phyloP scores from a whole-genome alignment of 2,888 invertebrate species.

The Epinotia nisella region DNA sequence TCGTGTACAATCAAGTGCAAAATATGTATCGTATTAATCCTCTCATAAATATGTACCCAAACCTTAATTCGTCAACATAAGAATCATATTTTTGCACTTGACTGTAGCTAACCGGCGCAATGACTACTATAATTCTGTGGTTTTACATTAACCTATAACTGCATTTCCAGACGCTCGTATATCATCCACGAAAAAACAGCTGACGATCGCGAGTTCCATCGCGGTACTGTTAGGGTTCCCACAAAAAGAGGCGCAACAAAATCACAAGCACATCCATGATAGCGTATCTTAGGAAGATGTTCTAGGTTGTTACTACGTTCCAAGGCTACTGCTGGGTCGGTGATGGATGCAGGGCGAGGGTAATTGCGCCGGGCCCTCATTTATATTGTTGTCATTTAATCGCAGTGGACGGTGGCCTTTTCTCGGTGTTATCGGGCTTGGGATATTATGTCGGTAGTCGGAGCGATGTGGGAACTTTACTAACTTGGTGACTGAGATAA shows the following conservation, averaged over 20 bases:
- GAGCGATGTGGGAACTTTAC: background rate
- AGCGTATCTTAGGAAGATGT: background rate
- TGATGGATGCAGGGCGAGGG: conserved; percentile 67
- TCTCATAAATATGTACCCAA: too few species aligned
- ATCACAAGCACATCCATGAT: conserved; percentile 51
- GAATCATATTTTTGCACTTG: too few species aligned
- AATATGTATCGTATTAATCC: too few species aligned
- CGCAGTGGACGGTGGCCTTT: conserved; percentile 50
- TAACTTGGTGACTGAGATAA: conserved; percentile 1
- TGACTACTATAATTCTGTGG: background rate
- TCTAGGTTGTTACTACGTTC: background rate
- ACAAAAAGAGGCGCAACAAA: conserved; percentile 59
- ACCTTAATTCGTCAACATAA: too few species aligned
- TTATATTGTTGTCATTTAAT: conserved; percentile 74
- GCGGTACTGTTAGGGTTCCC: conserved; percentile 20
- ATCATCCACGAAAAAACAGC: conserved; percentile 28
- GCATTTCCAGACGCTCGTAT: background rate
- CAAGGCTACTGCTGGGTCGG: conserved; percentile 38
- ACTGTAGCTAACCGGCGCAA: too few species aligned
- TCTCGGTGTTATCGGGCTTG: conserved; percentile 34
- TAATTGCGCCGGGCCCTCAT: conserved; percentile 71
- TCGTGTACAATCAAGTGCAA: too few species aligned
- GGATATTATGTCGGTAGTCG: background rate
- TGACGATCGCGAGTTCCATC: conserved; percentile 17
- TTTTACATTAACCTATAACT: conserved; percentile 8